Evolutionary conservation across 92 coral and sea anemone species (phyloP).

Genomic region (Nematostella vectensis): DNA sequence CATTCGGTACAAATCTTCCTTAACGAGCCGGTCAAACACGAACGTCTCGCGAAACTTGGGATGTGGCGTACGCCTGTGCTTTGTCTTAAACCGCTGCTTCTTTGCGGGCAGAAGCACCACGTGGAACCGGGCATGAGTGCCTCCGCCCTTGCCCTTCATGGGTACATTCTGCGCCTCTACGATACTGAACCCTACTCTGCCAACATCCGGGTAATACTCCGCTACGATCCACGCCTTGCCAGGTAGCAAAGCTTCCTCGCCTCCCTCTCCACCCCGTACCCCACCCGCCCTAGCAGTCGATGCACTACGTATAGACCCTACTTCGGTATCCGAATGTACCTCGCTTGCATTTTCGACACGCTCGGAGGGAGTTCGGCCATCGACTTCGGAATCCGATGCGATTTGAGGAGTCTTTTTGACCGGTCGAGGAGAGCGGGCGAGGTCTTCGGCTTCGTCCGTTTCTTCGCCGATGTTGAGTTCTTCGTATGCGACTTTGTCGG

Average conservation of each 20-base stretch:
- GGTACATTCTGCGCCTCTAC: constrained; percentile 77
- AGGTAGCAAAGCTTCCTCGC: constrained; percentile 22
- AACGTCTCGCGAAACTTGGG: constrained; percentile 89
- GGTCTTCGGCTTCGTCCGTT: constrained; percentile 4
- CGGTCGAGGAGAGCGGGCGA: not conserved
- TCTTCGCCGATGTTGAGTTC: constrained; percentile 64
- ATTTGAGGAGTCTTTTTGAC: not conserved
- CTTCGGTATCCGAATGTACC: constrained; percentile 1
- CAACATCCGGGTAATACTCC: constrained; percentile 49
- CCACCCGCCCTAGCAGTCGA: not conserved
- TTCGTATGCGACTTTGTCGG: constrained; percentile 53
- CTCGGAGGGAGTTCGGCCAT: constrained; percentile 21
- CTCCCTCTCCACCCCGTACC: constrained; percentile 9
- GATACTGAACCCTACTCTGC: constrained; percentile 54
- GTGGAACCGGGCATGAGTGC: constrained; percentile 68
- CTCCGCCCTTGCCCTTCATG: constrained; percentile 84
- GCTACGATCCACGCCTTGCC: constrained; percentile 66
- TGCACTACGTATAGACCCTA: not conserved
- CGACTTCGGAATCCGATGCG: too few relatives aligned
- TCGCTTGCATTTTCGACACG: too few relatives aligned
- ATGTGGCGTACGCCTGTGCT: constrained; percentile 51
- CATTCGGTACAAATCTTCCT: constrained; percentile 69
- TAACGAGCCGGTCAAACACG: constrained; percentile 71
- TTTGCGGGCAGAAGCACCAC: constrained; percentile 70
- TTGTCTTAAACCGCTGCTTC: constrained; percentile 82